These are phyloP conservation scores for Neria commutata DNA, from an alignment of 2,888 invertebrate species.

Conservation along the genomic window DNA sequence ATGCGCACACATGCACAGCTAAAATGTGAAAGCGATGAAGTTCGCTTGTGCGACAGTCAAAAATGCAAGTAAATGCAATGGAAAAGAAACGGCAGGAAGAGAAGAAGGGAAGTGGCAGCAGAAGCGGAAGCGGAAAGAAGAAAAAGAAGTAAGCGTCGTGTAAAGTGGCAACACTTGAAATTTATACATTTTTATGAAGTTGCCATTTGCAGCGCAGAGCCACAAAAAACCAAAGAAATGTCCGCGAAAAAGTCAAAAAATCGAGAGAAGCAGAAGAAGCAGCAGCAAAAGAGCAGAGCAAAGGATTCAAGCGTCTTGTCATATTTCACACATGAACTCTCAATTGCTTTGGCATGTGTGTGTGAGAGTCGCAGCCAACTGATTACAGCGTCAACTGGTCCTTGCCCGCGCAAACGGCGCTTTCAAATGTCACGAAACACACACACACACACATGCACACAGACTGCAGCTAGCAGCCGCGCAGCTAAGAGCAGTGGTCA, in stretches of 20 bases:
- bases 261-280: no score
- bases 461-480: no score
- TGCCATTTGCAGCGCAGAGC: slow-evolving; percentile 7
- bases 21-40: background rate
- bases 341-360: slow-evolving; percentile 14
- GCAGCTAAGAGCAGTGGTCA: no score
- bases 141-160: no score
- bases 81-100: background rate
- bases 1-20: background rate
- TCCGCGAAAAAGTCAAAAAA: background rate
- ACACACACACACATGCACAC: background rate
- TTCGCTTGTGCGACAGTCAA: background rate
- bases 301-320: slow-evolving; percentile 12
- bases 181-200: slow-evolving; percentile 23
- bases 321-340: slow-evolving; percentile 19
- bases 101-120: no score
- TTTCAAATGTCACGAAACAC: background rate
- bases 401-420: background rate
- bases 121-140: no score
- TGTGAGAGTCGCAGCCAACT: no score
- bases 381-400: background rate
- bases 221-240: background rate
- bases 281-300: no score
- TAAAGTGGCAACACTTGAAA: slow-evolving; percentile 14
- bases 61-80: background rate